Evolutionary conservation across 2,888 invertebrate species (phyloP).

Genomic region (Anarsia innoxiella): DNA sequence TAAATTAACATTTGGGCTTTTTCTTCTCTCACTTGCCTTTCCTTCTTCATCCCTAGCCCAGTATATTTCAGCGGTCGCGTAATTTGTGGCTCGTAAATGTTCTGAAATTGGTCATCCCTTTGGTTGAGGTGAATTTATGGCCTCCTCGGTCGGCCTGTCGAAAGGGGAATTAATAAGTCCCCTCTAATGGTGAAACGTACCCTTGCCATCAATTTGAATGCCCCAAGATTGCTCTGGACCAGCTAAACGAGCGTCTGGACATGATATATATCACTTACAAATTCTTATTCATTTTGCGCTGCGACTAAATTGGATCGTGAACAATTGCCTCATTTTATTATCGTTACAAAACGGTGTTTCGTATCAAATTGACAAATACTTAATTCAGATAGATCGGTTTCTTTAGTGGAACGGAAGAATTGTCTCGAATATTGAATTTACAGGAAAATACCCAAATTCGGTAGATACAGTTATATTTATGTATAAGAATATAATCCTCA

Average conservation of each 20-base stretch:
- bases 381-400: slow-evolving; percentile 21
- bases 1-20: slow-evolving; percentile 73
- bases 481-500: no score
- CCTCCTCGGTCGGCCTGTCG: slow-evolving; percentile 73
- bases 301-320: slow-evolving; percentile 50
- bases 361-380: slow-evolving; percentile 19
- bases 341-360: slow-evolving; percentile 25
- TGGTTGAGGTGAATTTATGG: slow-evolving; percentile 75
- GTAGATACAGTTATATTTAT: no score
- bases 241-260: slow-evolving; percentile 46
- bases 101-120: slow-evolving; percentile 76
- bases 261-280: slow-evolving; percentile 62
- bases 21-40: slow-evolving; percentile 54
- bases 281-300: slow-evolving; percentile 55
- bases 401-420: slow-evolving; percentile 11
- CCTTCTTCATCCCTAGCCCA: slow-evolving; percentile 54
- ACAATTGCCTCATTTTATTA: slow-evolving; percentile 36
- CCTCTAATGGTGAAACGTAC: slow-evolving; percentile 74
- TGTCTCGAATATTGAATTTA: slow-evolving; percentile 4
- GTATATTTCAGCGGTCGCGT: slow-evolving; percentile 74
- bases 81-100: slow-evolving; percentile 76
- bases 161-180: slow-evolving; percentile 76
- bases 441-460: slow-evolving; percentile 1
- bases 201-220: slow-evolving; percentile 74
- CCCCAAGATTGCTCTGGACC: slow-evolving; percentile 63